Conservation (phyloP, 2,113 vertebrate genomes). For the Galeopterus variegatus region DNA sequence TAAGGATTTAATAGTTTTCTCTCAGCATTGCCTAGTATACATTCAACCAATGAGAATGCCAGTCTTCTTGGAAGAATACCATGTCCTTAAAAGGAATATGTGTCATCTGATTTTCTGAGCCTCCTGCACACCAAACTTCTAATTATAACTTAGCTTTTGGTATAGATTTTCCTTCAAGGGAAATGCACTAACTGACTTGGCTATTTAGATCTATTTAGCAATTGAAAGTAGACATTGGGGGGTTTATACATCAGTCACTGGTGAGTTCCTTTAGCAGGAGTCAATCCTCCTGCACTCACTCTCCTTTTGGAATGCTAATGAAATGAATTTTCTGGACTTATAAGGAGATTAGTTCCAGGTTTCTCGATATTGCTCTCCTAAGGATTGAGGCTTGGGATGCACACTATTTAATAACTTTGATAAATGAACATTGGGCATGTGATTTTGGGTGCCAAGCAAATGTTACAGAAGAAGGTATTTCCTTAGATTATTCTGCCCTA, state of each 20-base stretch:
- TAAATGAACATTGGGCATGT: not conserved
- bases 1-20: not conserved
- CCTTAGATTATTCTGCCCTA: not conserved
- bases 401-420: not conserved
- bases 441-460: not conserved
- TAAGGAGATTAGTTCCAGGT: not conserved
- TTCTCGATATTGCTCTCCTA: not conserved
- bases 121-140: not conserved
- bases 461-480: not conserved
- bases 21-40: not conserved
- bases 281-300: not conserved
- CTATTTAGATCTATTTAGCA: not conserved
- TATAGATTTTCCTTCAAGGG: not conserved
- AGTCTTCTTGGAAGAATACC: not conserved
- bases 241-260: not conserved
- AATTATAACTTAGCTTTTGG: constrained; percentile 19
- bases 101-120: not conserved
- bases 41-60: not conserved
- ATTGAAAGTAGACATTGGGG: not conserved
- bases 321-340: not conserved
- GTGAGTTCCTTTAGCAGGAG: constrained; percentile 16
- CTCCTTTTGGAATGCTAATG: not conserved
- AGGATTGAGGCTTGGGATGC: not conserved
- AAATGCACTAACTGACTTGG: not conserved
- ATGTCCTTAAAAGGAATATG: not conserved